phyloP scores from a whole-genome alignment of 37 sponge, comb jelly and placozoan species.

The Bolinopsis microptera region DNA sequence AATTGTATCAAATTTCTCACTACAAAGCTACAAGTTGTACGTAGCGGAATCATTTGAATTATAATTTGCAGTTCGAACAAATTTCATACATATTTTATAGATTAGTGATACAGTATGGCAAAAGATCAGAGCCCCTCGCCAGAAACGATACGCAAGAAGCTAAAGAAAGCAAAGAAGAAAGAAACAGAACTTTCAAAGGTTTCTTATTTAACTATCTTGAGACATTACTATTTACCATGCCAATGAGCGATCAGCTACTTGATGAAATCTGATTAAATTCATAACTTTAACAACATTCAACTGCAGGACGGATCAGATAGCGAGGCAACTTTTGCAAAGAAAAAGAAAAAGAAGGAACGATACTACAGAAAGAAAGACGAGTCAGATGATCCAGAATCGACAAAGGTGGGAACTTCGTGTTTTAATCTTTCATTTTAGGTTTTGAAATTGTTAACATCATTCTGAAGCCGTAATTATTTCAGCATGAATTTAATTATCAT shows the following conservation, averaged over 20 bases:
- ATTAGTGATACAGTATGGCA: background rate
- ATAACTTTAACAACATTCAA: background rate
- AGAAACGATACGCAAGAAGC: slow-evolving; percentile 1
- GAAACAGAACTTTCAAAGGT: background rate
- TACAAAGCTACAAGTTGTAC: too few species aligned
- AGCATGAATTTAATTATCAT: background rate
- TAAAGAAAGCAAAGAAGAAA: slow-evolving; percentile 21
- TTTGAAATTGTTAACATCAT: background rate
- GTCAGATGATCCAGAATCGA: slow-evolving; percentile 5
- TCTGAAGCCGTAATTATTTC: background rate
- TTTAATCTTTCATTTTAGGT: background rate
- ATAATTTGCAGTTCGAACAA: too few species aligned
- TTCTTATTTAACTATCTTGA: background rate
- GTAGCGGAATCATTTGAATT: too few species aligned
- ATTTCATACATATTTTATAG: background rate
- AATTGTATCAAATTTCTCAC: too few species aligned
- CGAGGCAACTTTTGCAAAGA: background rate
- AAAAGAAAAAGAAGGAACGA: slow-evolving; percentile 47
- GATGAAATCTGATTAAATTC: too few species aligned
- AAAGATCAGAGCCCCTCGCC: slow-evolving; percentile 30
- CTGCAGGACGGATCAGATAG: background rate
- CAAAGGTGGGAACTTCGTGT: background rate
- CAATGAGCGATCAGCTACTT: too few species aligned
- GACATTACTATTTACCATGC: too few species aligned
- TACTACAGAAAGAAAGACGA: background rate